A percentile compares a stretch with the other conserved stretches of the same genome.
Evolutionary conservation across 1,140 invertebrate species (phyloP).

Genomic region (Episyrphus balteatus): DNA sequence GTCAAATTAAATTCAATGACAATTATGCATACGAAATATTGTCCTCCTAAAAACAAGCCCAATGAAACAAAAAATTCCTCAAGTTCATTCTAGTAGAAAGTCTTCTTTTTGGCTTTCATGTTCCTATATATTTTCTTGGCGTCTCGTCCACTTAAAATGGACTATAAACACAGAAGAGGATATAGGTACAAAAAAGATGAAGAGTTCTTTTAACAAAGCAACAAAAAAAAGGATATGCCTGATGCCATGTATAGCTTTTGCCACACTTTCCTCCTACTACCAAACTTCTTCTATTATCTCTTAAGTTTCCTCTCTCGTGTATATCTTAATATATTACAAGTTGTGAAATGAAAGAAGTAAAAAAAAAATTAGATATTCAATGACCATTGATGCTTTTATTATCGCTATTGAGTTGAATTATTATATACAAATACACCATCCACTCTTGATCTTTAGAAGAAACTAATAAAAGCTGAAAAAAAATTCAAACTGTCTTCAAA

Average conservation of each 20-base stretch:
- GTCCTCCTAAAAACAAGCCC: not conserved
- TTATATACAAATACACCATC: not conserved
- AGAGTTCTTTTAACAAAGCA: not conserved
- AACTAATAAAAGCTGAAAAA: too few species aligned
- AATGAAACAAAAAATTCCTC: too few species aligned
- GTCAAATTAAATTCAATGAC: too few species aligned
- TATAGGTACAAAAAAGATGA: too few species aligned
- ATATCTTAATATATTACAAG: not conserved
- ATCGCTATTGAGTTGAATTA: not conserved
- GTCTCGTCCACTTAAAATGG: too few species aligned
- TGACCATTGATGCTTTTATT: not conserved
- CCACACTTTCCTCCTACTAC: not conserved
- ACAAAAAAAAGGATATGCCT: not conserved
- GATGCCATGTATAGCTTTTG: not conserved
- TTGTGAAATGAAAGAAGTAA: not conserved
- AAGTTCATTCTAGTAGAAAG: too few species aligned
- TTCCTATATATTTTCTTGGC: too few species aligned
- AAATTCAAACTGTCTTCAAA: not conserved
- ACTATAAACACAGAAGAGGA: too few species aligned
- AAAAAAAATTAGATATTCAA: not conserved
- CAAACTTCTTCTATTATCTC: not conserved
- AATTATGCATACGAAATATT: not conserved
- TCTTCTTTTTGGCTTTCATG: not conserved
- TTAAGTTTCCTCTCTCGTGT: not conserved
- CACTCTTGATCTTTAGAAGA: not conserved